Percentiles rank a stretch among this genome's conserved stretches.
Conservation (phyloP, 2,113 vertebrate genomes). For the Paracanthobrama guichenoti region DNA sequence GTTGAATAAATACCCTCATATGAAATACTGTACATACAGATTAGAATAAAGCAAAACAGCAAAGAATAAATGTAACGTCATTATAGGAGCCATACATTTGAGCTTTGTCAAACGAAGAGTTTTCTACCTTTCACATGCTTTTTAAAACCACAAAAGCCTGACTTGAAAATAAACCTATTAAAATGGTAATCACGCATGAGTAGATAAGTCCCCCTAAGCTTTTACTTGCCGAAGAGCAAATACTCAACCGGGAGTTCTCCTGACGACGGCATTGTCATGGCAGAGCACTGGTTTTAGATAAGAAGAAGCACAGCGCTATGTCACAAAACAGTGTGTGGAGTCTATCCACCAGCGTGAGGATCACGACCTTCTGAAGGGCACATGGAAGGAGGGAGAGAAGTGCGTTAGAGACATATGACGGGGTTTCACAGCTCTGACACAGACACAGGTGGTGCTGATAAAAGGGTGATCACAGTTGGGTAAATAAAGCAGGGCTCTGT, state of each 20-base stretch:
- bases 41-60: not conserved
- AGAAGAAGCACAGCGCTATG: conserved; percentile 3
- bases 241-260: conserved; percentile 22
- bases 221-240: conserved; percentile 45
- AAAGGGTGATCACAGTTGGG: conserved; percentile 35
- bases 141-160: conserved; percentile 44
- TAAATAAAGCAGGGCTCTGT: conserved; percentile 33
- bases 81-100: conserved; percentile 18
- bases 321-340: conserved; percentile 19
- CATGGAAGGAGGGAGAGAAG: conserved; percentile 46
- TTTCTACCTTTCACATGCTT: conserved; percentile 42
- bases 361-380: conserved; percentile 35
- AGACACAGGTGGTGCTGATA: conserved; percentile 69
- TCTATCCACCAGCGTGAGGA: conserved; percentile 32
- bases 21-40: not conserved
- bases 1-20: not conserved
- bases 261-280: conserved; percentile 30
- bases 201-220: conserved; percentile 51
- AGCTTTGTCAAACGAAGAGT: conserved; percentile 35
- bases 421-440: conserved; percentile 60
- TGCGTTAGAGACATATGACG: conserved; percentile 43
- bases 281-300: not conserved
- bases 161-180: conserved; percentile 58
- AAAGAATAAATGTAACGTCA: conserved; percentile 27
- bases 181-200: conserved; percentile 56